Base-by-base conservation (phyloP, 2,797 vertebrate species). In the Pantherophis vulpinus region DNA sequence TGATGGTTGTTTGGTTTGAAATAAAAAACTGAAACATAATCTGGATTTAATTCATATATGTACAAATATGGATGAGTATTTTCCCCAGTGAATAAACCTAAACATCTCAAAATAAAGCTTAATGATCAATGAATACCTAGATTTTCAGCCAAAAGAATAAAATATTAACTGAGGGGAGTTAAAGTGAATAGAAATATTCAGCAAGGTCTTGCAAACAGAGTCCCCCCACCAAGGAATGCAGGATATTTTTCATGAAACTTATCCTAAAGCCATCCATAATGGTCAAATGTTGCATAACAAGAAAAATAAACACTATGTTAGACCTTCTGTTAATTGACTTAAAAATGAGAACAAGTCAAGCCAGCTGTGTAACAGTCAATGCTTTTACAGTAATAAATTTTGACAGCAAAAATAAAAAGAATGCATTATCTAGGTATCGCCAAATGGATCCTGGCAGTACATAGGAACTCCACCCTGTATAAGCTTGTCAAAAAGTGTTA, bases 401-500 rank as follows among this genome's bases (percentile, higher is more conserved):
- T 98, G 98, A 98, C 98, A 98, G 97, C 94, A 96, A 95, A 97
- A 97, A 97, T 97, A 93, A 97, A 97, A 98, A 97, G 97, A 97
- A 97, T 97, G 97, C 97, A 97, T 95, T 97, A 97, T 95, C 95
- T 95, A 97, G 97, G 97, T 94, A 97, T 96, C 94, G 95, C 97
- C 96, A 96, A 96, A 96, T 97, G 86, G 97, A 95, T 91, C 96
- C 96, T 97, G 97, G 97, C 97, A 97, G 96, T 97, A 97, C 95
- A 96, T 88, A 94, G 95, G 96, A 97, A 96, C 97, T 97, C 97
- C 98, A 95, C 98, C 98, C 97, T 97, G 96, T 95, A 95, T 96
- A 97, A 97, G 97, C 98, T 97, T 98, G 98, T 98, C 98, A 98
- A 97, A 98, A 98, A 98, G 97, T 98, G 98, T 98, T 98, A 98